Evolutionary conservation across 2,113 vertebrate species (phyloP).

Genomic region (Zosterops pallidus): DNA sequence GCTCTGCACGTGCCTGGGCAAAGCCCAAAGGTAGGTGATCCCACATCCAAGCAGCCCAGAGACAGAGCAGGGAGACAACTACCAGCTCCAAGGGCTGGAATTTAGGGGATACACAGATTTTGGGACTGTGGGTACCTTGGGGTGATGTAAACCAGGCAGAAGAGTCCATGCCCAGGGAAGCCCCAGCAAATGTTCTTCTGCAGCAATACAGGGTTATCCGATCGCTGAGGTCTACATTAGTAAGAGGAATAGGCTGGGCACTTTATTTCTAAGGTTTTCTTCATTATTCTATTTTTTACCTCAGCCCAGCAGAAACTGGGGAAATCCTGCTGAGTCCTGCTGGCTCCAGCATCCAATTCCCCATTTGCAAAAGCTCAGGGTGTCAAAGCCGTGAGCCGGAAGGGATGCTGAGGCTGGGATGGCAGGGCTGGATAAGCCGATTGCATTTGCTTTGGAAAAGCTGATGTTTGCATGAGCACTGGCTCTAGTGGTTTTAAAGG

Average conservation of each 20-base stretch:
- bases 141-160: background rate
- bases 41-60: background rate
- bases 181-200: background rate
- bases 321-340: background rate
- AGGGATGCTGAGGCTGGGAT: background rate
- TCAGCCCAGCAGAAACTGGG: background rate
- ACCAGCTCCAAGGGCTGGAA: background rate
- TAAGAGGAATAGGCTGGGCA: background rate
- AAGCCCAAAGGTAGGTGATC: background rate
- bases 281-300: background rate
- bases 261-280: background rate
- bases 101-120: background rate
- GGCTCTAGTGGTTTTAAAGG: background rate
- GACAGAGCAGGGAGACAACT: background rate
- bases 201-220: fast-evolving
- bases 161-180: background rate
- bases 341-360: background rate
- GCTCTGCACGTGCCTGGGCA: background rate
- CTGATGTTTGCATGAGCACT: constrained; percentile 2
- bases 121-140: background rate
- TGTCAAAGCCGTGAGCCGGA: background rate
- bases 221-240: background rate
- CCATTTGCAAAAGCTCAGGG: background rate
- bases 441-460: constrained; percentile 30
- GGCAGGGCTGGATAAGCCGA: constrained; percentile 4